phyloP scores from a whole-genome alignment of 2,888 invertebrate genomes.

The Ormyrus thymus region DNA sequence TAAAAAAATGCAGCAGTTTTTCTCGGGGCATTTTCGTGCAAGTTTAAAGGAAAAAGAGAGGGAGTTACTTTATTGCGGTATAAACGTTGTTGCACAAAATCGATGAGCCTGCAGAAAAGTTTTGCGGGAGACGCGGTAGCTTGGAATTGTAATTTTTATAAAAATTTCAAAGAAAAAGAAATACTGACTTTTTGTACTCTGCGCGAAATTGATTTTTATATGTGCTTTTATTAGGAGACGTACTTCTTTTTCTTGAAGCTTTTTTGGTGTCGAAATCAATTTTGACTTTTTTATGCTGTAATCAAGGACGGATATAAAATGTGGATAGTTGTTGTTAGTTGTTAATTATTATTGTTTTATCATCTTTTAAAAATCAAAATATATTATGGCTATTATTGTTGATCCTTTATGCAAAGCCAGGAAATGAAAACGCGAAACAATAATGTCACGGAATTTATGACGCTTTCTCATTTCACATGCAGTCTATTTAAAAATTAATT shows the following conservation, averaged over 20 bases:
- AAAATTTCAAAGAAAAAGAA: slow-evolving; percentile 30
- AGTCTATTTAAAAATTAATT: background rate
- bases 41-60: slow-evolving; percentile 14
- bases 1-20: slow-evolving; percentile 21
- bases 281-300: background rate
- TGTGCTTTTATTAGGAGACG: too few species aligned
- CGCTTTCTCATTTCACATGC: background rate
- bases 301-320: too few species aligned
- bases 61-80: background rate
- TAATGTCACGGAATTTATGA: background rate
- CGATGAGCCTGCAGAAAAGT: slow-evolving; percentile 45
- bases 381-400: background rate
- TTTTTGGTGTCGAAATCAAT: background rate
- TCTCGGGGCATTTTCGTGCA: slow-evolving; percentile 24
- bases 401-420: slow-evolving; percentile 6
- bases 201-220: too few species aligned
- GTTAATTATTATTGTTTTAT: background rate
- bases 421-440: background rate
- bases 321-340: background rate
- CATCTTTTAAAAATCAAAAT: background rate
- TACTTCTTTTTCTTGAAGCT: background rate
- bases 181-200: background rate
- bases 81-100: slow-evolving; percentile 20
- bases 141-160: slow-evolving; percentile 18
- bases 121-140: slow-evolving; percentile 13